phyloP scores from a whole-genome alignment of 1,140 invertebrate species.

The Nymphalis io region DNA sequence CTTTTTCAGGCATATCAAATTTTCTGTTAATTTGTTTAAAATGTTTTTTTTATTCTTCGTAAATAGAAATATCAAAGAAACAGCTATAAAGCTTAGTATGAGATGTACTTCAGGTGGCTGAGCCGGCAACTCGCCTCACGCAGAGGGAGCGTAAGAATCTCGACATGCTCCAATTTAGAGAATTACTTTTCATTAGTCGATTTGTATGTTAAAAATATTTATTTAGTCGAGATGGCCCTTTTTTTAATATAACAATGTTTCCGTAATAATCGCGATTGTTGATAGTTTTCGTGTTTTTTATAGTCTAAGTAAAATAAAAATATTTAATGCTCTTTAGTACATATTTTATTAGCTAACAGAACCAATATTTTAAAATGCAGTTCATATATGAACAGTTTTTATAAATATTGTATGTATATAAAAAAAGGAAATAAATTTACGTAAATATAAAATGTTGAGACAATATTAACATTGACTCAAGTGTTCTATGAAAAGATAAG shows the following conservation, averaged over 20 bases:
- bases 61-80: conserved; percentile 19
- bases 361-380: no score
- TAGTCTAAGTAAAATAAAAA: no score
- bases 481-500: conserved; percentile 29
- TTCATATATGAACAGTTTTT: no score
- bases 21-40: background rate
- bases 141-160: conserved; percentile 17
- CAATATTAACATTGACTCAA: conserved; percentile 26
- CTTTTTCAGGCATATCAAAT: background rate
- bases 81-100: conserved; percentile 25
- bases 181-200: conserved; percentile 5
- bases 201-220: background rate
- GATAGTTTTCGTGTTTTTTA: no score
- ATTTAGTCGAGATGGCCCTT: background rate
- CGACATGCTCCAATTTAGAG: conserved; percentile 20
- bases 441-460: background rate
- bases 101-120: conserved; percentile 29
- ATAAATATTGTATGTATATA: background rate
- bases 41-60: background rate
- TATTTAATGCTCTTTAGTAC: no score
- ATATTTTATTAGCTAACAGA: no score
- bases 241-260: no score
- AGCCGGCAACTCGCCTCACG: conserved; percentile 17
- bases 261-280: no score
- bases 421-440: background rate